A percentile compares a stretch with the other conserved stretches of the same genome.
Evolutionary conservation across 2,113 vertebrate species (phyloP).

Genomic region (Campylomormyrus numenius): DNA sequence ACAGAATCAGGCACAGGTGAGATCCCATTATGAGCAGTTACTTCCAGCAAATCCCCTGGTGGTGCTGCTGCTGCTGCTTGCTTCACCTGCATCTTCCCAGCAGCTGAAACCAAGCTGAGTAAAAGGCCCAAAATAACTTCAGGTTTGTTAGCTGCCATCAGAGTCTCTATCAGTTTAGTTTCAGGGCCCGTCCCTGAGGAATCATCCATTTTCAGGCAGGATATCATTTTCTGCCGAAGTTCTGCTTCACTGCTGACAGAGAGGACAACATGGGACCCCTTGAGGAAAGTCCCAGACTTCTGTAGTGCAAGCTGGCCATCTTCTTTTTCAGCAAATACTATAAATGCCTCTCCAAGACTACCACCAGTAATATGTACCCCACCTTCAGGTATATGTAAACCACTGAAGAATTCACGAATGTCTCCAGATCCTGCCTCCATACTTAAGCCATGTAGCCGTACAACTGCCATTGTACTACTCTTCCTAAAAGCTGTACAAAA

Average conservation of each 20-base stretch:
- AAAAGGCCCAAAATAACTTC: constrained; percentile 22
- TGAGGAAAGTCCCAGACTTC: constrained; percentile 68
- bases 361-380: constrained; percentile 91
- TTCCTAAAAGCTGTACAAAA: neutral
- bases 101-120: constrained; percentile 33
- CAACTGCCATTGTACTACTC: constrained; percentile 69
- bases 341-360: constrained; percentile 79
- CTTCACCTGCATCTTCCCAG: constrained; percentile 36
- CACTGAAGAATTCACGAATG: constrained; percentile 81
- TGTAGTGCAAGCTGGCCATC: constrained; percentile 79
- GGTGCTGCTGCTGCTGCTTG: constrained; percentile 1
- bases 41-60: neutral
- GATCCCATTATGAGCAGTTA: neutral
- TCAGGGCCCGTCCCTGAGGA: neutral
- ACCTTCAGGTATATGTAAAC: constrained; percentile 81
- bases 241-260: constrained; percentile 80
- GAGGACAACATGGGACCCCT: constrained; percentile 68
- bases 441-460: constrained; percentile 84
- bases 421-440: constrained; percentile 76
- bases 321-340: constrained; percentile 79
- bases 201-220: constrained; percentile 52
- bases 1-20: neutral
- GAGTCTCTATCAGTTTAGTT: constrained; percentile 44
- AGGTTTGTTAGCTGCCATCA: too few relatives aligned
- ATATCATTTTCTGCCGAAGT: constrained; percentile 72